These are phyloP conservation scores for Oxyura jamaicensis DNA, from an alignment of 2,113 vertebrate species.

Conservation along the genomic window DNA sequence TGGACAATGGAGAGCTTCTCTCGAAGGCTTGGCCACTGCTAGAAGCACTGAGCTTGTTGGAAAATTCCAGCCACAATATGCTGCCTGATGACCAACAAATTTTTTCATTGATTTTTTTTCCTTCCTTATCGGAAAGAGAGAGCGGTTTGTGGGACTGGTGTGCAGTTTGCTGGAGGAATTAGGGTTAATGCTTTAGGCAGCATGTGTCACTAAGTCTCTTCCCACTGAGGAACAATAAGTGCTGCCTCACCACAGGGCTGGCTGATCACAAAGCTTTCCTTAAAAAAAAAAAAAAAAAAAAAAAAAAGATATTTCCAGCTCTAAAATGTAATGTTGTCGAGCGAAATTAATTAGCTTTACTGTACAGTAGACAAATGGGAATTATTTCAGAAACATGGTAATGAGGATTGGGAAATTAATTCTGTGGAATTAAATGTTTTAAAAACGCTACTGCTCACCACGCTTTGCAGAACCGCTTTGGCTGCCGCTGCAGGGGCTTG, in stretches of 20 bases:
- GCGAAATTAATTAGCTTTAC: neutral
- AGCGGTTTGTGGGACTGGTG: neutral
- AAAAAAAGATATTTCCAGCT: neutral
- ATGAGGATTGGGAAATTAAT: neutral
- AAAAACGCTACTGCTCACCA: neutral
- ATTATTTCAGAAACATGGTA: neutral
- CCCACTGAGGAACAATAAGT: neutral
- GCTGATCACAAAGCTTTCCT: neutral
- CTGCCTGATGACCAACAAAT: neutral
- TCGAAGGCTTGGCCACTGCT: neutral
- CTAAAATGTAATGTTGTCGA: neutral
- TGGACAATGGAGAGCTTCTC: conserved; percentile 19
- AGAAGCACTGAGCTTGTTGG: neutral
- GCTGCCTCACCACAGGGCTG: rapidly evolving
- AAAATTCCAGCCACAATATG: conserved; percentile 41
- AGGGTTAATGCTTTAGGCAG: neutral
- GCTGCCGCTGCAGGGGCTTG: neutral
- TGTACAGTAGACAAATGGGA: neutral
- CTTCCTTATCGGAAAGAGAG: neutral
- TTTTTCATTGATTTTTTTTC: neutral
- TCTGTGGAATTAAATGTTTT: neutral
- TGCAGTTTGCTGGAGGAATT: neutral
- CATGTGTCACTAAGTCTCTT: neutral
- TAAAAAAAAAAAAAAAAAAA: neutral
- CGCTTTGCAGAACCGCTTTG: neutral